These are phyloP conservation scores for Acanthosoma haemorrhoidale DNA, from an alignment of 2,888 invertebrate species.

Conservation along the genomic window DNA sequence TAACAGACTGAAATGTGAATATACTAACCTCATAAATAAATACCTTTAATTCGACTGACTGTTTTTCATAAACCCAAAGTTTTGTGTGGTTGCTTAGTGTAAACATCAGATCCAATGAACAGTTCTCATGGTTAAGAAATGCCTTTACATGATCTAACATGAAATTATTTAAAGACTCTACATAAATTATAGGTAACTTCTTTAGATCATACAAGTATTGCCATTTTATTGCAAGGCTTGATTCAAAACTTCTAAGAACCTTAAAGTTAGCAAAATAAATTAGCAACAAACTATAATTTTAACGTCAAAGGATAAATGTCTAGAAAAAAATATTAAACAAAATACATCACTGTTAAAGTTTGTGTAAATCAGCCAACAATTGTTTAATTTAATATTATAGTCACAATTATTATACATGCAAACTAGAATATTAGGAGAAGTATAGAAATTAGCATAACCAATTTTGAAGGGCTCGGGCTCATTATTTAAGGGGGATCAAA, in stretches of 20 bases:
- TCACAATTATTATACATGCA: too few species aligned
- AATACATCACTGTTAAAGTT: too few species aligned
- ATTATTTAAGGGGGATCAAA: too few species aligned
- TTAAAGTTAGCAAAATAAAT: background rate
- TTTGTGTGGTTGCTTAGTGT: background rate
- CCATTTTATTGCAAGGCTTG: background rate
- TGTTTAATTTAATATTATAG: too few species aligned
- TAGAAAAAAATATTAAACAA: too few species aligned
- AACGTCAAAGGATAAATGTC: too few species aligned
- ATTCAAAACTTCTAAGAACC: conserved; percentile 9
- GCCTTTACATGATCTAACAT: conserved; percentile 4
- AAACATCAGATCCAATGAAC: background rate
- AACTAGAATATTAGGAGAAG: too few species aligned
- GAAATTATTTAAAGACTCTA: background rate
- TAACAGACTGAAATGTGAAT: background rate
- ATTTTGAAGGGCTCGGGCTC: too few species aligned
- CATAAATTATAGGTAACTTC: background rate
- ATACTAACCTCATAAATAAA: background rate
- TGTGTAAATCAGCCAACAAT: too few species aligned
- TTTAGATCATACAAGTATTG: background rate
- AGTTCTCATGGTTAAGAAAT: background rate
- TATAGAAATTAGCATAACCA: too few species aligned
- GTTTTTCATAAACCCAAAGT: conserved; percentile 11
- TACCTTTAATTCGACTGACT: background rate
- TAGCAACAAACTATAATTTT: too few species aligned